These are phyloP conservation scores for Microplitis deprimator DNA, from an alignment of 2,888 invertebrate genomes.

Conservation along the genomic window DNA sequence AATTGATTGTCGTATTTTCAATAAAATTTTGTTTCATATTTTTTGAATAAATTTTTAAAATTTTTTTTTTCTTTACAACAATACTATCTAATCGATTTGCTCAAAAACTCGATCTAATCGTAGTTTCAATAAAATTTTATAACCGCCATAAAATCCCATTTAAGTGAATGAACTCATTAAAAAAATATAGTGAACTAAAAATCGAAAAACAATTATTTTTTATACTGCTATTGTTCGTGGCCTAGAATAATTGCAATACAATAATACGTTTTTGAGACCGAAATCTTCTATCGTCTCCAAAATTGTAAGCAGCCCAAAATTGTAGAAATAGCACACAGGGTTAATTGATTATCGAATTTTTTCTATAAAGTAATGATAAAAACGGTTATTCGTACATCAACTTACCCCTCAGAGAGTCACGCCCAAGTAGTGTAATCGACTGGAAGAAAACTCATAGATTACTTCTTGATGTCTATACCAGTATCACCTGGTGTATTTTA, in stretches of 20 bases:
- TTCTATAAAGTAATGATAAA: neutral
- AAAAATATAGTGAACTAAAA: too few relatives aligned
- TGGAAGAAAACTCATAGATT: constrained; percentile 47
- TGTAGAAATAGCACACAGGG: neutral
- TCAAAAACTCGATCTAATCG: too few relatives aligned
- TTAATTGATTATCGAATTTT: constrained; percentile 16
- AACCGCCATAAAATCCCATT: too few relatives aligned
- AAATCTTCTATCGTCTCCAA: neutral
- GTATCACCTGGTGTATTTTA: constrained; percentile 43
- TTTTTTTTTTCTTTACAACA: too few relatives aligned
- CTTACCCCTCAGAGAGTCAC: constrained; percentile 42
- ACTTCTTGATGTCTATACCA: constrained; percentile 10
- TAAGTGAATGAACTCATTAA: too few relatives aligned
- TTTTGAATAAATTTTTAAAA: too few relatives aligned
- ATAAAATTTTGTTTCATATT: too few relatives aligned
- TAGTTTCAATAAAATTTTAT: too few relatives aligned
- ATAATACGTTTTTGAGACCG: neutral
- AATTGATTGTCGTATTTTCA: too few relatives aligned
- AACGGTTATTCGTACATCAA: neutral
- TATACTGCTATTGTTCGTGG: neutral
- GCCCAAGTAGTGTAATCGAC: constrained; percentile 50
- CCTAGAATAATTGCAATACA: neutral
- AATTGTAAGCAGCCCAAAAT: neutral
- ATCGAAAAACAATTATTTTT: too few relatives aligned
- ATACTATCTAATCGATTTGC: too few relatives aligned